Evolutionary conservation across 1,140 invertebrate species (phyloP).

Genomic region (Diorhabda elongata): DNA sequence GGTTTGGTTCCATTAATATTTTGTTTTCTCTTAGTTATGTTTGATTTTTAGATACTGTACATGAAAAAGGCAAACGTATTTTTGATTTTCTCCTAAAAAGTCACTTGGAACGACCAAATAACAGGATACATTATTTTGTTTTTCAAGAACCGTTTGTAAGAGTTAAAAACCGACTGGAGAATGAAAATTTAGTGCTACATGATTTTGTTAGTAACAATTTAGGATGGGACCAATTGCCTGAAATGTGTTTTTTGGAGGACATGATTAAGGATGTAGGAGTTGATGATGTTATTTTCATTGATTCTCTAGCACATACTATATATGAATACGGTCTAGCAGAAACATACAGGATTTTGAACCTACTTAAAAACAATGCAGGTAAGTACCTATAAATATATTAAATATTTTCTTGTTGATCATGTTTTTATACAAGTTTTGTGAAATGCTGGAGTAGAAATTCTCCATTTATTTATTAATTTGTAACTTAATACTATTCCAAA

Average conservation of each 20-base stretch:
- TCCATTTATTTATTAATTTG: too few relatives aligned
- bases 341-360: conserved; percentile 33
- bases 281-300: conserved; percentile 37
- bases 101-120: conserved; percentile 25
- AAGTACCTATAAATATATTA: conserved; percentile 16
- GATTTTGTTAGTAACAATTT: conserved; percentile 31
- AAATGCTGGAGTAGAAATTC: too few relatives aligned
- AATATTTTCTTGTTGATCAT: background rate
- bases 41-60: conserved; percentile 37
- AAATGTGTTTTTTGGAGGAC: conserved; percentile 15
- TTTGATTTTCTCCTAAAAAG: conserved; percentile 33
- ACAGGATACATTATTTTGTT: conserved; percentile 36
- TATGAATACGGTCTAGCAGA: conserved; percentile 32
- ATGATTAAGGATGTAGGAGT: conserved; percentile 15
- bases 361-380: conserved; percentile 33
- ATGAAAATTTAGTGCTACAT: conserved; percentile 28
- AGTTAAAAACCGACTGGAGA: conserved; percentile 16
- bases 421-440: too few relatives aligned
- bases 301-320: conserved; percentile 41
- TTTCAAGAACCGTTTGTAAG: conserved; percentile 36
- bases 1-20: conserved; percentile 27
- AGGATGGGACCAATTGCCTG: conserved; percentile 18
- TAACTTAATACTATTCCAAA: too few relatives aligned
- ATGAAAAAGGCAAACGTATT: conserved; percentile 32
- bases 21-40: conserved; percentile 12